phyloP scores from a whole-genome alignment of 2,888 invertebrate genomes.

The Gnatocerus cornutus region DNA sequence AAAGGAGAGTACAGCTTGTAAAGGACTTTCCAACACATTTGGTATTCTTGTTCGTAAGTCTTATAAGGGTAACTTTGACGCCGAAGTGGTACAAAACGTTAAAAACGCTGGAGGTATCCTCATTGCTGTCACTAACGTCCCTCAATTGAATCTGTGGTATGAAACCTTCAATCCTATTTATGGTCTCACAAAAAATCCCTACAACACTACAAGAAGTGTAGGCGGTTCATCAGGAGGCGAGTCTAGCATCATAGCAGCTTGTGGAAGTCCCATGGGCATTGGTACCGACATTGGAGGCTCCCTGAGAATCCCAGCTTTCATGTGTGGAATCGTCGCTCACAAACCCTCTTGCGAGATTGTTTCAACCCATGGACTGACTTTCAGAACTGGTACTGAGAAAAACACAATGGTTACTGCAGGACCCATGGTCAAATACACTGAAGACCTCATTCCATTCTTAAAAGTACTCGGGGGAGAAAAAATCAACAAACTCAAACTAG shows the following conservation, averaged over 20 bases:
- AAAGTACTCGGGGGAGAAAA: conserved; percentile 77
- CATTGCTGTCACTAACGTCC: conserved; percentile 84
- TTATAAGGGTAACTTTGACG: conserved; percentile 81
- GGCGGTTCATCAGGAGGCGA: conserved; percentile 97
- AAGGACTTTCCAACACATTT: conserved; percentile 82
- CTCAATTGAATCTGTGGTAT: conserved; percentile 94
- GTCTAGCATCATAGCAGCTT: conserved; percentile 82
- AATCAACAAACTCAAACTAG: conserved; percentile 74
- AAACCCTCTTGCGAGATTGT: conserved; percentile 78
- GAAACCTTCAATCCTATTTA: conserved; percentile 92
- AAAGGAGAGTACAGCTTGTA: conserved; percentile 89
- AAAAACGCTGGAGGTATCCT: conserved; percentile 87
- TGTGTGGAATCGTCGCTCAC: conserved; percentile 91
- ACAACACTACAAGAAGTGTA: conserved; percentile 86
- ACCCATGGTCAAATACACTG: conserved; percentile 84
- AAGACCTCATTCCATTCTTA: conserved; percentile 86
- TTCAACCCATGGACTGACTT: conserved; percentile 77
- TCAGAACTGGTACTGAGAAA: conserved; percentile 79
- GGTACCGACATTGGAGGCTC: conserved; percentile 98
- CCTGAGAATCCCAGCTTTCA: conserved; percentile 92
- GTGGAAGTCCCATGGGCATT: conserved; percentile 88
- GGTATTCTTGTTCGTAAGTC: conserved; percentile 78
- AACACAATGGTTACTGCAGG: conserved; percentile 89
- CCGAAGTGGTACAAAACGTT: conserved; percentile 83
- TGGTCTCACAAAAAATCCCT: conserved; percentile 94